Evolutionary conservation across 2,888 invertebrate species (phyloP).

Genomic region (Alviniconcha strummeri): DNA sequence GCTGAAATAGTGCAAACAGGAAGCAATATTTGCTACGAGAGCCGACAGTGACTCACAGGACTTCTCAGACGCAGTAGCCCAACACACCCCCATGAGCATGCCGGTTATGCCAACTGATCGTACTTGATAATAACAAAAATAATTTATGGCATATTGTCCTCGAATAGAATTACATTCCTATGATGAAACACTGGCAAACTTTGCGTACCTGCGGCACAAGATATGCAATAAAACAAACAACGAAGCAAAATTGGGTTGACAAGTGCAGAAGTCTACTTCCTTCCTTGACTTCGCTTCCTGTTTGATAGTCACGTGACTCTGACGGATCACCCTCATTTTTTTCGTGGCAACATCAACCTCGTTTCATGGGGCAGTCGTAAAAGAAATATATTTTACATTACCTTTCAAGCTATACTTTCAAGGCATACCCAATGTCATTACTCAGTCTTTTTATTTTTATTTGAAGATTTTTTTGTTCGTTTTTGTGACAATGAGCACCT

Average conservation of each 20-base stretch:
- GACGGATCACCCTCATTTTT: not conserved
- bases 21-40: no score
- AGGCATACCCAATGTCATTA: not conserved
- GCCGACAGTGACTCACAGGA: not conserved
- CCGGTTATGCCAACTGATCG: not conserved
- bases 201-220: not conserved
- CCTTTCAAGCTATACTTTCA: not conserved
- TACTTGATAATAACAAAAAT: not conserved
- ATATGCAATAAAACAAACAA: not conserved
- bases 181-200: not conserved
- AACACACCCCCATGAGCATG: conserved; percentile 4
- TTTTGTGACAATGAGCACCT: not conserved
- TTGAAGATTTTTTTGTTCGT: not conserved
- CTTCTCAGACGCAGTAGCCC: not conserved
- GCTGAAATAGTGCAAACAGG: no score
- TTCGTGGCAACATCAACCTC: no score
- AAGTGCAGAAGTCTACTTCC: conserved; percentile 12
- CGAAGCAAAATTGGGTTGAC: not conserved
- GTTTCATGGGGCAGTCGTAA: not conserved
- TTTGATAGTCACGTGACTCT: conserved; percentile 24
- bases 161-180: not conserved
- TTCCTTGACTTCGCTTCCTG: conserved; percentile 21
- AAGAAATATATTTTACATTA: not conserved
- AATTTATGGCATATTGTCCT: not conserved
- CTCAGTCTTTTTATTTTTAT: not conserved